phyloP scores from a whole-genome alignment of 2,888 invertebrate genomes.

The Chrysodeixis includens region DNA sequence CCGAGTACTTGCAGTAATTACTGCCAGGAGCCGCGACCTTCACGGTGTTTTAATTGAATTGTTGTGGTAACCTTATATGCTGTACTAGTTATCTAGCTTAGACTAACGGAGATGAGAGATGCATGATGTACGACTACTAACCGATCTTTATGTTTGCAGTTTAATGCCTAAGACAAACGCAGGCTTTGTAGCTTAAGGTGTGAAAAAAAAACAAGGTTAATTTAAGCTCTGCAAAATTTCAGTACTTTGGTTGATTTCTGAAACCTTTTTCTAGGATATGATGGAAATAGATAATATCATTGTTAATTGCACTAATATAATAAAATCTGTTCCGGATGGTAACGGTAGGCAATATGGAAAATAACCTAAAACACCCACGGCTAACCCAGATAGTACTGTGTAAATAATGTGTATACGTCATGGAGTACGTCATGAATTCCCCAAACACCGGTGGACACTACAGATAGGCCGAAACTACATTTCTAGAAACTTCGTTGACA shows the following conservation, averaged over 20 bases:
- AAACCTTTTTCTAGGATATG: too few species aligned
- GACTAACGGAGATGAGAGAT: background rate
- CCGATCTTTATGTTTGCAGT: too few species aligned
- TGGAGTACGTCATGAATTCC: background rate
- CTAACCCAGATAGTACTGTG: background rate
- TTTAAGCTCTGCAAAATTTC: too few species aligned
- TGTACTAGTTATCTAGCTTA: background rate
- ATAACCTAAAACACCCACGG: background rate
- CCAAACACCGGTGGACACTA: background rate
- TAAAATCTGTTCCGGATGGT: background rate
- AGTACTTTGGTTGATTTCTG: too few species aligned
- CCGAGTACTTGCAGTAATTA: slow-evolving; percentile 54
- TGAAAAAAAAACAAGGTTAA: too few species aligned
- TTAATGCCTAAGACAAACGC: too few species aligned
- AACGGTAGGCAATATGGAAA: background rate
- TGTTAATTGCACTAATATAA: too few species aligned
- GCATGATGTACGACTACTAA: too few species aligned
- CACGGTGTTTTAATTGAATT: slow-evolving; percentile 70
- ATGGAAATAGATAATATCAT: too few species aligned
- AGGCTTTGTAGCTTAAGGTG: too few species aligned
- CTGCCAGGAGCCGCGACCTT: slow-evolving; percentile 67
- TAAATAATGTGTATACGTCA: background rate
- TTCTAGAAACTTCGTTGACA: background rate
- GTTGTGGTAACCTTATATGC: slow-evolving; percentile 65
- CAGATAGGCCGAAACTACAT: background rate